A percentile compares a stretch with the other conserved stretches of the same genome.
Evolutionary conservation across 2,113 vertebrate species (phyloP).

Genomic region (Syrrhaptes paradoxus): DNA sequence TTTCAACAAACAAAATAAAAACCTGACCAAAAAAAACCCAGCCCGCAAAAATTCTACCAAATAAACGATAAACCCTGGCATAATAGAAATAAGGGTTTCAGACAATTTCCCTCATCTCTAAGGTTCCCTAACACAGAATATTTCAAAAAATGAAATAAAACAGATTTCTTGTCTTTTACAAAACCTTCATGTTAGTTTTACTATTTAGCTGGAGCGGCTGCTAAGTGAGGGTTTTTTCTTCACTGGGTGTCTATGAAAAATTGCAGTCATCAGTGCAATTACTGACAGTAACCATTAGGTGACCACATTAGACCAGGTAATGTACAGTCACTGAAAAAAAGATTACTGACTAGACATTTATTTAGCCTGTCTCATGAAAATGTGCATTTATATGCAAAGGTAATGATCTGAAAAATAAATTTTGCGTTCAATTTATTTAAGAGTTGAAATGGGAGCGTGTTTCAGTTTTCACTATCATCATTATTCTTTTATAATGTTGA

Average conservation of each 20-base stretch:
- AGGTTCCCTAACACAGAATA: neutral
- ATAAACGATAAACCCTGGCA: accelerated
- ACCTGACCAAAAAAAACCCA: neutral
- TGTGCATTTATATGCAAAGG: neutral
- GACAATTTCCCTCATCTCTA: neutral
- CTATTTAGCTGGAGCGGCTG: neutral
- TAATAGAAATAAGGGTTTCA: neutral
- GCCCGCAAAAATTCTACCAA: neutral
- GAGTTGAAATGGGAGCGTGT: neutral
- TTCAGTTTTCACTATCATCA: neutral
- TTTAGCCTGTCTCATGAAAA: neutral
- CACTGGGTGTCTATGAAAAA: neutral
- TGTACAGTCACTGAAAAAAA: neutral
- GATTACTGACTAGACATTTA: neutral
- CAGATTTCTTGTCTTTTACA: accelerated
- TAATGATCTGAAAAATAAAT: neutral
- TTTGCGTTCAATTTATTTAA: neutral
- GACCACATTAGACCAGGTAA: conserved; percentile 75
- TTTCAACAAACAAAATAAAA: neutral
- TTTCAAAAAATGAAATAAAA: neutral
- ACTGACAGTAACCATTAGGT: conserved; percentile 65
- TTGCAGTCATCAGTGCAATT: conserved; percentile 43
- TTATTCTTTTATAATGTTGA: neutral
- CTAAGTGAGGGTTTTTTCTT: neutral
- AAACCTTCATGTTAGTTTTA: neutral